Evolutionary conservation across 1,140 invertebrate species (phyloP), one percentile per base, ranked within the genome.

Genomic region (Philotrypesis tridentata): DNA sequence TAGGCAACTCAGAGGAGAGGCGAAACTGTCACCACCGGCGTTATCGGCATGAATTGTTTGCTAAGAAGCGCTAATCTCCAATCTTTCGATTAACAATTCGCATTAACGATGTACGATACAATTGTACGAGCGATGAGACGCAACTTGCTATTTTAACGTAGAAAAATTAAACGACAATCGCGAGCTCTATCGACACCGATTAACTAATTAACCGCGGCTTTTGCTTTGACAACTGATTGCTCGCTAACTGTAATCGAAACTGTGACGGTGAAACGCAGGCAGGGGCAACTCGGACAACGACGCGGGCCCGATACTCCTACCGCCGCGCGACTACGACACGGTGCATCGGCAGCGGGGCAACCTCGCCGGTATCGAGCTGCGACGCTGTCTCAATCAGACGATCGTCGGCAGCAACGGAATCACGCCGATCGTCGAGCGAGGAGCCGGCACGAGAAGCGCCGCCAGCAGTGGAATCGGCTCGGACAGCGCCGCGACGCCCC

Each of bases 261-360:
- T 76, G 29, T 61, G 55, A 27, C 74, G 21, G 70, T 84, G 6
- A 21, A 5, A 37, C 8, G 65, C 79, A 90, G 89, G 89, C 40
- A 86, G 89, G 74, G 90, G 91, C 21, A 91, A 91, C 86, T 89
- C 90, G 11, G 91, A 90, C 23, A 89, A 89, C 37, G 91, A 93
- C 81, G 94, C 95, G 29, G 95, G 95, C 0, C 97, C 97, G 1
- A 93, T 99, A 61, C 92, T 99, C 40, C 89, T 98, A 73, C 98
- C 98, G 1, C 97, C 98, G 0, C 94, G 97, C 63, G 98, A 99
- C 90, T 99, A 99, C 91, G 98, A 99, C 88, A 97, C 96, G 1
- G 95, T 96, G 9, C 96, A 97, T 86, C 92, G 97, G 77, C 95
- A 95, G 80, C 96, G 96, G 79, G 97, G 97, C 0, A 97, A 97